A percentile compares a stretch with the other conserved stretches of the same genome.
Evolutionary conservation across 2,888 invertebrate species (phyloP).

Genomic region (Dasypogon diadema): DNA sequence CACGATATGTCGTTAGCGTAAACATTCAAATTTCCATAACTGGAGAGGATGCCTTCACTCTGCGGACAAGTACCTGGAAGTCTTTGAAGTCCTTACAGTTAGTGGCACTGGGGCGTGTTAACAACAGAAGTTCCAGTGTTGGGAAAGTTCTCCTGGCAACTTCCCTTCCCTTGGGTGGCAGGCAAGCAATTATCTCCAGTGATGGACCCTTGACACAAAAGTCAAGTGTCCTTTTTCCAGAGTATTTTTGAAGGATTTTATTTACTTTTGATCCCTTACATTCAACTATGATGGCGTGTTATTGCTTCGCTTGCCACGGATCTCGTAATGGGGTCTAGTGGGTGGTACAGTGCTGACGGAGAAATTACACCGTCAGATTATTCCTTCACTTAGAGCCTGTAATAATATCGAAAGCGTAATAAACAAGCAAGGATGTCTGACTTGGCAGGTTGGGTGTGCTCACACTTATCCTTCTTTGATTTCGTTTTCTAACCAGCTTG

Average conservation of each 20-base stretch:
- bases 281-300: constrained; percentile 43
- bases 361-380: constrained; percentile 29
- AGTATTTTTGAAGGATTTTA: constrained; percentile 55
- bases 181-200: constrained; percentile 55
- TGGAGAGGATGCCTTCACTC: constrained; percentile 35
- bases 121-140: constrained; percentile 37
- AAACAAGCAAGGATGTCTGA: constrained; percentile 32
- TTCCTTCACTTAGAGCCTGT: constrained; percentile 13
- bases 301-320: constrained; percentile 49
- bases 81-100: constrained; percentile 50
- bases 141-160: not conserved
- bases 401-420: constrained; percentile 52
- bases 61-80: constrained; percentile 47
- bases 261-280: constrained; percentile 53
- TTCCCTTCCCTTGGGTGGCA: constrained; percentile 17
- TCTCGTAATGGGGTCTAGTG: constrained; percentile 41
- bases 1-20: constrained; percentile 50
- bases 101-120: constrained; percentile 48
- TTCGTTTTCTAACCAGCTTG: constrained; percentile 6
- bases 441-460: constrained; percentile 21
- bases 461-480: constrained; percentile 8
- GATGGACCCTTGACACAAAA: constrained; percentile 55
- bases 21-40: constrained; percentile 52
- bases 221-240: constrained; percentile 55
- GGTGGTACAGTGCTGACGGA: constrained; percentile 28